phyloP scores from a whole-genome alignment of 2,797 vertebrate species.

The Threskiornis aethiopicus region DNA sequence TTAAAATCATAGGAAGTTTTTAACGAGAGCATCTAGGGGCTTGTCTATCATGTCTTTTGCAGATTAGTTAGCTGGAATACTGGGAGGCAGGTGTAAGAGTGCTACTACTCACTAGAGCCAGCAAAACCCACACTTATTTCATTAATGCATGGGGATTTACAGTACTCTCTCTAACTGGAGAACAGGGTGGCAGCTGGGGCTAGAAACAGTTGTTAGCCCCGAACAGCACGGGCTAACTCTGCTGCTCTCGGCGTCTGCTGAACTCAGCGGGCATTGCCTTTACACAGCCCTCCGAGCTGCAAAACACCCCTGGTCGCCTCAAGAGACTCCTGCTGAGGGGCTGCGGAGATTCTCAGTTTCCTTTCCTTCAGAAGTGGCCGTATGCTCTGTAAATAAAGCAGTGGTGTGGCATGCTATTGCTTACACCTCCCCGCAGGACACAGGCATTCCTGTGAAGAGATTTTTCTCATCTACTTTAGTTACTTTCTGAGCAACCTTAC shows the following conservation, averaged over 20 bases:
- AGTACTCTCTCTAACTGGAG: neutral
- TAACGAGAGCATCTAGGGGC: neutral
- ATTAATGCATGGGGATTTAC: neutral
- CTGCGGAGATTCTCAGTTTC: neutral
- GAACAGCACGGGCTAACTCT: rapidly evolving
- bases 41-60: neutral
- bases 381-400: neutral
- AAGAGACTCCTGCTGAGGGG: neutral
- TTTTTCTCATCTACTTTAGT: neutral
- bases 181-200: neutral
- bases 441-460: neutral
- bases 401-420: neutral
- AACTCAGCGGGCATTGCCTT: neutral
- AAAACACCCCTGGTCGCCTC: neutral
- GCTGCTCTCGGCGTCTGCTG: rapidly evolving
- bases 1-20: neutral
- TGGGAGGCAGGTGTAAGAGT: neutral
- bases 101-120: neutral
- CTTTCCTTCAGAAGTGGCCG: neutral
- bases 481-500: neutral
- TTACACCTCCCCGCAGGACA: neutral
- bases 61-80: neutral
- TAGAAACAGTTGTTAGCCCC: neutral
- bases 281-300: neutral
- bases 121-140: neutral